A percentile compares a stretch with the other conserved stretches of the same genome.
Conservation (phyloP, 2,888 invertebrate genomes). For the Diloba caeruleocephala region DNA sequence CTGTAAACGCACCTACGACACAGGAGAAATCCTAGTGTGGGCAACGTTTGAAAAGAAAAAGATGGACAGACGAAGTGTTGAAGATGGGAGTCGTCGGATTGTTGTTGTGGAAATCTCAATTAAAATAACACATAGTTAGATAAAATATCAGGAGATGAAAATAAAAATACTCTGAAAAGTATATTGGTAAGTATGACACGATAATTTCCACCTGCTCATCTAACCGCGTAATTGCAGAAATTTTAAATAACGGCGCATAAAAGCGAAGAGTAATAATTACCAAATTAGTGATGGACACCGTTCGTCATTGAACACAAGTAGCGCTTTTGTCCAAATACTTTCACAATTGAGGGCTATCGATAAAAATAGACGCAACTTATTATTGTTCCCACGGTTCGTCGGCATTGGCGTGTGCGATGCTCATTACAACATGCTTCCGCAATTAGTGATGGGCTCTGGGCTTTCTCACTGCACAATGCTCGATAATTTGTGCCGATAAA, state of each 20-base stretch:
- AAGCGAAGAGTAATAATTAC: slow-evolving; percentile 43
- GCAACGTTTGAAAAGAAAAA: no score
- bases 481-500: slow-evolving; percentile 45
- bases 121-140: background rate
- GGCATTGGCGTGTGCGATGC: slow-evolving; percentile 79
- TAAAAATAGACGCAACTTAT: slow-evolving; percentile 49
- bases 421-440: slow-evolving; percentile 82
- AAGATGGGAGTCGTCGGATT: no score
- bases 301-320: slow-evolving; percentile 42
- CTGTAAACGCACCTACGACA: no score
- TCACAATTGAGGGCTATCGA: slow-evolving; percentile 56
- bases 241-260: slow-evolving; percentile 42
- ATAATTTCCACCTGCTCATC: slow-evolving; percentile 14
- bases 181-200: slow-evolving; percentile 27
- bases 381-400: slow-evolving; percentile 64
- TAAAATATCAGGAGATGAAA: background rate
- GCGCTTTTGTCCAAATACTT: slow-evolving; percentile 53
- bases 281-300: slow-evolving; percentile 45
- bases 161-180: slow-evolving; percentile 2
- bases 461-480: slow-evolving; percentile 65
- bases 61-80: no score
- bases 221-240: slow-evolving; percentile 40
- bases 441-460: slow-evolving; percentile 76
- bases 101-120: no score
- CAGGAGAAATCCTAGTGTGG: no score